Evolutionary conservation across 2,888 invertebrate genomes (phyloP).

Genomic region (Alviniconcha strummeri): DNA sequence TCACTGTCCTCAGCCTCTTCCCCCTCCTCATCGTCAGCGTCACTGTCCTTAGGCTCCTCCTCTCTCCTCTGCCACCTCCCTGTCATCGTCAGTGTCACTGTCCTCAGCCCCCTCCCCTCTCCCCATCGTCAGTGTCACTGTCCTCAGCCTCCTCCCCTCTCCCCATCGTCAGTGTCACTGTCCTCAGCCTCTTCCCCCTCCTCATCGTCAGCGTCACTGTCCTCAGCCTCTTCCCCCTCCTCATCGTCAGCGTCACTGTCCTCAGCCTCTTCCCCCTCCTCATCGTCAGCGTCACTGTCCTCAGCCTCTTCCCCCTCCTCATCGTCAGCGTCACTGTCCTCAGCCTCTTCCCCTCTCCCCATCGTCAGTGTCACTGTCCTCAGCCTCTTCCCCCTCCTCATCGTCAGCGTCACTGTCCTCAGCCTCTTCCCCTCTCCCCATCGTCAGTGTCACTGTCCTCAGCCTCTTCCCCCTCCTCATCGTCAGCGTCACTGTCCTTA

Average conservation of each 20-base stretch:
- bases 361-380: neutral
- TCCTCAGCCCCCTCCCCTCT: too few species aligned
- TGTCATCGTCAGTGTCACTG: too few species aligned
- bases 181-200: neutral
- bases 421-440: neutral
- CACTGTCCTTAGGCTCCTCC: too few species aligned
- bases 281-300: neutral
- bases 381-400: neutral
- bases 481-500: neutral
- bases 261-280: neutral
- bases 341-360: neutral
- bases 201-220: neutral
- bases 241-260: neutral
- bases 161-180: too few species aligned
- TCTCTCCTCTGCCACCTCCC: too few species aligned
- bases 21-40: too few species aligned
- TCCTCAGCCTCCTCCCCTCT: too few species aligned
- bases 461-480: neutral
- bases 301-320: neutral
- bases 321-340: constrained; percentile 6
- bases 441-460: neutral
- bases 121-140: too few species aligned
- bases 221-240: neutral
- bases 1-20: too few species aligned
- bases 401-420: neutral